Evolutionary conservation across 2,113 vertebrate genomes (phyloP), one percentile per base, ranked within the genome.

Genomic region (Corydoras sp.): DNA sequence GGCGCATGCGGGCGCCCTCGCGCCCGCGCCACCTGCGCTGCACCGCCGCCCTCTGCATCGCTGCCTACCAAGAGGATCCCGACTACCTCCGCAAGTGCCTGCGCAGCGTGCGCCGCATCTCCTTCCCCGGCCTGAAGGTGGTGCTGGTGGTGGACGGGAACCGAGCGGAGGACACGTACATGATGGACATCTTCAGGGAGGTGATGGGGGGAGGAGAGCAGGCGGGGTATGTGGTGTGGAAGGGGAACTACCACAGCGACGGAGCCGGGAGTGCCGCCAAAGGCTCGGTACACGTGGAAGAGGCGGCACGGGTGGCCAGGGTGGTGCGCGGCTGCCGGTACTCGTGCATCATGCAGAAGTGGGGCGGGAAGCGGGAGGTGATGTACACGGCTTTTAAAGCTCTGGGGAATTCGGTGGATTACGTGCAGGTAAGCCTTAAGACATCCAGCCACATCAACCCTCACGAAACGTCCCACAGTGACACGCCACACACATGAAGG

Each of bases 321-420:
- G 84, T 95, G 59, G 94, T 97, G 59, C 90, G 86, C n/a, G 18
- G 85, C 79, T 92, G 86, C 80, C 90, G 89, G 24, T 94, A 91
- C 81, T 90, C 92, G 29, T 99, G 97, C 77, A 84, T 99, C 85
- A 95, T 98, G 88, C 97, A 99, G 88, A 92, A 96, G 82, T 99
- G 97, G 97, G 97, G 97, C 0, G 96, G 97, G 48, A 99, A 99
- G 83, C 86, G 97, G 24, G 97, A 99, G 81, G 97, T 99, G 82
- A 99, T 99, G 97, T 99, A 98, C 89, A 99, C 96, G 0, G 97
- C 97, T 69, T 99, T 99, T 79, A 94, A 92, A 78, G 96, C 95
- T 0, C 92, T 99, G 0, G 96, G 94, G 2, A 90, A 95, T 83
- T 92, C 92, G 0, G 95, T 98, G 87, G 95, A 98, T 76, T 99